Base-by-base conservation (phyloP, 2,888 invertebrate genomes). In the Drosophila silvestris region DNA sequence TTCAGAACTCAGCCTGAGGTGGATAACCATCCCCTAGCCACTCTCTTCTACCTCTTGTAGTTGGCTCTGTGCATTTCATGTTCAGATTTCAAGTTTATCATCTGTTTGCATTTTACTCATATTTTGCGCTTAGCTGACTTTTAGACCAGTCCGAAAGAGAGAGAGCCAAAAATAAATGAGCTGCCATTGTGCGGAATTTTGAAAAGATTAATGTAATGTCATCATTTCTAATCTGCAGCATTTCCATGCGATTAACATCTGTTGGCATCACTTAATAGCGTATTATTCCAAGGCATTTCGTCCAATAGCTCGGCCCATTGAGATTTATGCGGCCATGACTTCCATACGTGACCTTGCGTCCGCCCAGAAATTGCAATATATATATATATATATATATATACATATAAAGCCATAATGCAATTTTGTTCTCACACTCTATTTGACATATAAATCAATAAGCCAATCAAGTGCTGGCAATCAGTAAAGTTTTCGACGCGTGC, bases 231-330 rank as follows among this genome's bases (percentile, higher is more conserved):
- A 90, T 90, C 89, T 90, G 37, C 70, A 79, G 76, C 84, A 81
- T 90, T 90, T 90, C 91, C 90, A 87, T 86, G 81, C 84, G 90
- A 90, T 90, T 91, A 87, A 86, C 79, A 83, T 88, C 82, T 82
- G 82, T 67, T 78, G 77, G 82, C 79, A 69, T 85, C 85, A 79
- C 76, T 77, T 87, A 87, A 87, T 87, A 76, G 80, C 75, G 62
- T 72, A 76, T 83, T 83, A 83, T 76, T 58, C 44, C 37, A 72
- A 58, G 64, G 47, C 74, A 70, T 65, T 71, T 74, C 66, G 78
- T 52, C 85, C 85, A 81, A 75, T 77, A 72, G 74, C 54, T 62
- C 70, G 52, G 2, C n/a, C 65, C 56, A 62, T 58, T 52, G 52
- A 54, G 67, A 79, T 70, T 79, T 76, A 73, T 81, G 50, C 39